These are phyloP conservation scores for Elanus axillaris DNA, from an alignment of 2,113 vertebrate genomes.

Conservation along the genomic window DNA sequence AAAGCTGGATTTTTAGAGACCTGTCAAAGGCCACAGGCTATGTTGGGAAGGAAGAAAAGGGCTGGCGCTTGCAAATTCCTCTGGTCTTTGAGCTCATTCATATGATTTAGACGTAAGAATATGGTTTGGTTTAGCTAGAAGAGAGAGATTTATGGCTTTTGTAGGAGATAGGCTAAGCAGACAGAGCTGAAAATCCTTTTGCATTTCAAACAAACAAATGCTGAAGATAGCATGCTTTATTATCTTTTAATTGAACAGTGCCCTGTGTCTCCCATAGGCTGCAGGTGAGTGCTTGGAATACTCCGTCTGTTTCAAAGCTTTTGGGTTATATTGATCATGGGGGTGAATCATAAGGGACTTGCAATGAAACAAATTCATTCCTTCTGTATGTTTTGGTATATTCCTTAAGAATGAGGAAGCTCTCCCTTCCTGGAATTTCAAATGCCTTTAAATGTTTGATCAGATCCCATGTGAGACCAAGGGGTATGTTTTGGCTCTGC, in stretches of 20 bases:
- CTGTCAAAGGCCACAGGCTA: neutral
- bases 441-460: constrained; percentile 31
- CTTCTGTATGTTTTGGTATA: neutral
- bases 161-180: constrained; percentile 12
- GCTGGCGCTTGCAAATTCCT: constrained; percentile 27
- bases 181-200: neutral
- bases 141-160: constrained; percentile 40
- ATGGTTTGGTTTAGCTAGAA: constrained; percentile 43
- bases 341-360: neutral
- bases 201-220: constrained; percentile 33
- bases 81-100: neutral
- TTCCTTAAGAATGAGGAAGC: constrained; percentile 37
- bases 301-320: neutral
- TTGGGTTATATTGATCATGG: neutral
- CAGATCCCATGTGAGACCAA: neutral
- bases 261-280: neutral
- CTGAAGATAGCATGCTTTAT: neutral
- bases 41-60: neutral
- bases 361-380: constrained; percentile 24
- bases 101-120: neutral
- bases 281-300: constrained; percentile 3
- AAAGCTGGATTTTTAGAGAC: neutral
- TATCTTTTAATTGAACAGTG: neutral
- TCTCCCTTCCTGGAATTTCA: constrained; percentile 27
- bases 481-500: constrained; percentile 26